Conservation (phyloP, 2,888 invertebrate species). For the Cephus pygmeus region DNA sequence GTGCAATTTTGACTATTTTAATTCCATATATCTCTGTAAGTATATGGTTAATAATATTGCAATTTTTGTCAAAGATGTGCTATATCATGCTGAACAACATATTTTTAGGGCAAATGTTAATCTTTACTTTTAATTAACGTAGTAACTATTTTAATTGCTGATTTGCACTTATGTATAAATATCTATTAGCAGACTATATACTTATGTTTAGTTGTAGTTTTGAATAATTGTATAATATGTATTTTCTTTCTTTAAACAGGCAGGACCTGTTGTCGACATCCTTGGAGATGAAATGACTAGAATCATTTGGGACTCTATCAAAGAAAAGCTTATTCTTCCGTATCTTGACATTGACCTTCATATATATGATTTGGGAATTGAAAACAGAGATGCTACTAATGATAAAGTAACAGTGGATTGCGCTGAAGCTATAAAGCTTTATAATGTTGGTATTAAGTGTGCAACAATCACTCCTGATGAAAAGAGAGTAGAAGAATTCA, state of each 20-base stretch:
- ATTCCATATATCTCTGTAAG: too few species aligned
- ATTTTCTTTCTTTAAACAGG: slow-evolving; percentile 59
- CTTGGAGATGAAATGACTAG: slow-evolving; percentile 97
- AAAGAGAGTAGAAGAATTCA: slow-evolving; percentile 91
- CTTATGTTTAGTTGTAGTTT: too few species aligned
- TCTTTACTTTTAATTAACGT: too few species aligned
- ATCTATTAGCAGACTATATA: too few species aligned
- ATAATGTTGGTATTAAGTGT: slow-evolving; percentile 99
- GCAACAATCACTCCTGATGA: slow-evolving; percentile 99
- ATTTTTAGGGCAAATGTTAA: too few species aligned
- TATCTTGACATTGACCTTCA: slow-evolving; percentile 96
- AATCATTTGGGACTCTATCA: slow-evolving; percentile 98
- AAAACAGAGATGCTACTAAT: slow-evolving; percentile 91
- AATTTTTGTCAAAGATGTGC: too few species aligned
- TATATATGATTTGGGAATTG: slow-evolving; percentile 94
- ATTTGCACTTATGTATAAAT: too few species aligned
- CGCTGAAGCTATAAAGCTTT: slow-evolving; percentile 95
- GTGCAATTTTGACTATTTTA: too few species aligned
- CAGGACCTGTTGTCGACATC: slow-evolving; percentile 91
- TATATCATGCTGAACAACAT: too few species aligned
- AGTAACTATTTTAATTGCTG: too few species aligned
- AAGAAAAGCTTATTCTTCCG: slow-evolving; percentile 95
- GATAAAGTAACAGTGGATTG: slow-evolving; percentile 97
- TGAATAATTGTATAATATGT: not conserved
- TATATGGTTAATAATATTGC: too few species aligned